Evolutionary conservation across 92 coral and sea anemone genomes (phyloP).

Genomic region (Paragorgia papillata): DNA sequence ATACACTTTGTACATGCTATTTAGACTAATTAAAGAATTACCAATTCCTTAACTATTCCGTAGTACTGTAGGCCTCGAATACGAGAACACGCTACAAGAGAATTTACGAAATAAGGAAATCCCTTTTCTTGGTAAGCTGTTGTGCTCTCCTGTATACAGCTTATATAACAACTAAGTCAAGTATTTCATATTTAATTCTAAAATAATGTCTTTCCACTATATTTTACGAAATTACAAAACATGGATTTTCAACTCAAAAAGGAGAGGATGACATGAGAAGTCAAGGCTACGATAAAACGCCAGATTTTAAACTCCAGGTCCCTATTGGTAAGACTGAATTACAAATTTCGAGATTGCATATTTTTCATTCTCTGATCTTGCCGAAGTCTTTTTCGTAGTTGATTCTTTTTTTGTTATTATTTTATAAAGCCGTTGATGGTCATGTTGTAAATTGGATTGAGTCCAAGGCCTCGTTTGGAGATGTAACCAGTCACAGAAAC

Average conservation of each 20-base stretch:
- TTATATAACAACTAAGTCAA: background rate
- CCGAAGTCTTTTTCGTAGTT: no score
- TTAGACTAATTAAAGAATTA: no score
- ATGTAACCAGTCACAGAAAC: constrained; percentile 86
- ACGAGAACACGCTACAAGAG: constrained; percentile 83
- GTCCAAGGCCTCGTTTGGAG: constrained; percentile 98
- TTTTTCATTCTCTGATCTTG: background rate
- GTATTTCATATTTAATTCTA: no score
- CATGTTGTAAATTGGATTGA: constrained; percentile 96
- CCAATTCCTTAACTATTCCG: constrained; percentile 3
- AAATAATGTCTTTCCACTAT: no score
- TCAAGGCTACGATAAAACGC: constrained; percentile 97
- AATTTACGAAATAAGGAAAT: constrained; percentile 81
- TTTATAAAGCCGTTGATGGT: constrained; percentile 85
- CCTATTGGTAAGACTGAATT: constrained; percentile 78
- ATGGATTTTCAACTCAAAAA: no score
- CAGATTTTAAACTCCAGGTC: constrained; percentile 96
- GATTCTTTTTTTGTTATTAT: constrained; percentile 6
- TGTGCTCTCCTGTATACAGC: background rate
- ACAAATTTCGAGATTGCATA: background rate
- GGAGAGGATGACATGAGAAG: constrained; percentile 95
- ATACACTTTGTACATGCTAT: no score
- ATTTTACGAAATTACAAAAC: no score
- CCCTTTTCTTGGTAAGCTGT: constrained; percentile 74
- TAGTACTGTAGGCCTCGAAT: constrained; percentile 88